Evolutionary conservation across 2,797 vertebrate genomes (phyloP).

Genomic region (Novumbra hubbsi): DNA sequence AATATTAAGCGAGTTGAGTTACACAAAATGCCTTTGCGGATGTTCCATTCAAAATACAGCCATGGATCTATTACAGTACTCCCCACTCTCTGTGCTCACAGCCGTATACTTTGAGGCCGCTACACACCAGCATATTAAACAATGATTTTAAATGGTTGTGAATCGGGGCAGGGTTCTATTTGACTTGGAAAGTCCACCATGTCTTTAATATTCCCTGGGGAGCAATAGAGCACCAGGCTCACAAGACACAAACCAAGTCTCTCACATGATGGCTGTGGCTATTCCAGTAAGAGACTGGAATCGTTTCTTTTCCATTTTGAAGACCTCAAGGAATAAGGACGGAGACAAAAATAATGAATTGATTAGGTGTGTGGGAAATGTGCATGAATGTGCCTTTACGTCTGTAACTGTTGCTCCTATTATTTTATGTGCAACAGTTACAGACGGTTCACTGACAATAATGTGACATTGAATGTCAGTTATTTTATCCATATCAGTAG

Average conservation of each 20-base stretch:
- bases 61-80: not conserved
- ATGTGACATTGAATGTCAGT: conserved; percentile 15
- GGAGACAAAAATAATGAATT: conserved; percentile 25
- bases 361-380: conserved; percentile 40
- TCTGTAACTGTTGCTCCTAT: conserved; percentile 13
- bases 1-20: no score
- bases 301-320: conserved; percentile 25
- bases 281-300: conserved; percentile 60
- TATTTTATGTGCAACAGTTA: no score
- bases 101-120: not conserved
- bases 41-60: not conserved
- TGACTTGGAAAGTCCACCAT: not conserved
- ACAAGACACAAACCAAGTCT: conserved; percentile 45
- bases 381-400: conserved; percentile 24
- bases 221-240: not conserved
- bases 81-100: not conserved
- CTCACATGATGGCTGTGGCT: conserved; percentile 43
- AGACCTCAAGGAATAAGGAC: not conserved
- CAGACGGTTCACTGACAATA: conserved; percentile 31
- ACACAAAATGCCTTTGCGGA: not conserved
- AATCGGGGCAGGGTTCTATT: not conserved
- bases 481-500: conserved; percentile 4
- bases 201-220: conserved; percentile 7
- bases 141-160: not conserved
- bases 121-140: not conserved